Conservation (phyloP, 2,113 vertebrate genomes). For the Coturnix japonica region DNA sequence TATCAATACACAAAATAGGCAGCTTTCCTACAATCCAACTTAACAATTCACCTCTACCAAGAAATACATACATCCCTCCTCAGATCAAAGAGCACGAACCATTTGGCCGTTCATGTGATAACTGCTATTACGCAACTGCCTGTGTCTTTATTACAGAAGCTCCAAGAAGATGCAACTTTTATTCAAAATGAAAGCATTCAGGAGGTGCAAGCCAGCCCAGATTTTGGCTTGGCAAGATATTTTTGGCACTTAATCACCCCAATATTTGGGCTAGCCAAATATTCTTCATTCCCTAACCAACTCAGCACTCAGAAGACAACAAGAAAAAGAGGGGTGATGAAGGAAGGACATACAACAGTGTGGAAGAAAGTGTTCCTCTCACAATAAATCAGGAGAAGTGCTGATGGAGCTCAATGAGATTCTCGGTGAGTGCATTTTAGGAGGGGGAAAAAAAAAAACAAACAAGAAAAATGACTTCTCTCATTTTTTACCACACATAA, state of each 20-base stretch:
- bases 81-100: neutral
- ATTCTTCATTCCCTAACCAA: constrained; percentile 15
- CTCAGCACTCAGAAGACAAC: constrained; percentile 7
- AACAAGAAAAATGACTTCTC: neutral
- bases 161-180: neutral
- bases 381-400: constrained; percentile 31
- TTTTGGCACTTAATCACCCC: constrained; percentile 19
- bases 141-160: constrained; percentile 28
- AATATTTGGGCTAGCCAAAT: constrained; percentile 13
- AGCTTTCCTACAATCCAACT: neutral
- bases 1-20: neutral
- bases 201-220: constrained; percentile 11
- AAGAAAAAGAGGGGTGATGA: neutral
- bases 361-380: constrained; percentile 22
- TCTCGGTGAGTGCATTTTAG: neutral
- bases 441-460: neutral
- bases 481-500: neutral
- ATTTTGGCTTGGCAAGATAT: constrained; percentile 3
- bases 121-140: constrained; percentile 27
- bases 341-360: neutral
- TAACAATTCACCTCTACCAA: constrained; percentile 20
- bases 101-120: neutral
- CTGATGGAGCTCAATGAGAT: constrained; percentile 5
- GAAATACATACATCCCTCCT: neutral
- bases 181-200: constrained; percentile 19